Evolutionary conservation across 1,140 invertebrate species (phyloP), one percentile per base, ranked within the genome.

Genomic region (Colletes gigas): DNA sequence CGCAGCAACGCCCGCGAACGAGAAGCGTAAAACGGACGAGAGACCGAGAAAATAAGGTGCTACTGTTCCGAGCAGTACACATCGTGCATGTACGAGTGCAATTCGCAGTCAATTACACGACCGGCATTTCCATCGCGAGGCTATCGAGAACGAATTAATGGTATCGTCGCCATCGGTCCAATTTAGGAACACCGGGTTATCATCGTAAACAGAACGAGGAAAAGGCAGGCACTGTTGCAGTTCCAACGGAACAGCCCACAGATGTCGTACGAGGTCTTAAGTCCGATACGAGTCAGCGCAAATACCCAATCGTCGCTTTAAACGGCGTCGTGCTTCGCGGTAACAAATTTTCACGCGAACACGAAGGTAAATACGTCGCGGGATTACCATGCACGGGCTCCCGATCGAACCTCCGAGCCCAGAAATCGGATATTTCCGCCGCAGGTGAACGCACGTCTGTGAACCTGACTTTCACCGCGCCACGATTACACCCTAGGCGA

Each of bases 81-180:
- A 10, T 12, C 77, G 69, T 57, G 55, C 50, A 79, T 65, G 77
- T 57, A 79, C 47, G 73, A 73, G 70, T 79, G 69, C 77, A 55
- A 30, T 73, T 78, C 77, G 30, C 69, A 66, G 60, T 73, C 77
- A 73, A 79, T 73, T 79, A 79, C 62, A 60, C 44, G 69, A 50
- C 41, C 5, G 19, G 3, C 60, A 63, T 72, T 78, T 44, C n/a
- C 59, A 54, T 62, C 57, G 50, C 50, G 57, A 70, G 55, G 21
- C 77, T 73, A 79, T 79, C 73, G 65, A 30, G 60, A 65, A 65
- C 77, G 44, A 55, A 60, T 79, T 79, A 79, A 79, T 65, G 52
- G 60, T 50, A 73, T 73, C 69, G 30, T 65, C 47, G 59, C 50
- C 41, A 47, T 50, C 30, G 50, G 54, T n/a, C 59, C 39, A 15